Percentiles rank a stretch among this genome's conserved stretches.
These are phyloP conservation scores for Gavialis gangeticus DNA, from an alignment of 2,113 vertebrate species.

Conservation along the genomic window DNA sequence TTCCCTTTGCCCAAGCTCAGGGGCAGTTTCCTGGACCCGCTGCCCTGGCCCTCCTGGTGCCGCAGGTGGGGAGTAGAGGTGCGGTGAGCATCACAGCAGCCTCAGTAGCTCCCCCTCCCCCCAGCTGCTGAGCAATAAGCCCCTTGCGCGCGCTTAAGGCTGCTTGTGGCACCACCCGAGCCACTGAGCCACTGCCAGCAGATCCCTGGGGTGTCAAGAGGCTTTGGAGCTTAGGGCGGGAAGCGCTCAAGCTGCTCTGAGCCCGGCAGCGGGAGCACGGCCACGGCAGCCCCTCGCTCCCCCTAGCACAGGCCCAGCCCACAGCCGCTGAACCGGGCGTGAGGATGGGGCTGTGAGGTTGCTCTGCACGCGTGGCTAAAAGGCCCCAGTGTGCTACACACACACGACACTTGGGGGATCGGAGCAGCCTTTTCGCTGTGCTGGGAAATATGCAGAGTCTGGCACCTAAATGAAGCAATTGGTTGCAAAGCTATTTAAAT, in stretches of 20 bases:
- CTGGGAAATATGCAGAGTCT: neutral
- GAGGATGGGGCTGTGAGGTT: no score
- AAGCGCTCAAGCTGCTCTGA: conserved; percentile 56
- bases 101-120: no score
- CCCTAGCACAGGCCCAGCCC: neutral
- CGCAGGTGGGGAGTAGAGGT: neutral
- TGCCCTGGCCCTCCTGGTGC: no score
- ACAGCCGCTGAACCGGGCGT: no score
- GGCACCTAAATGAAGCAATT: neutral
- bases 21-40: no score
- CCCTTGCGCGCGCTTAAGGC: conserved; percentile 2
- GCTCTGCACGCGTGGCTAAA: rapidly evolving
- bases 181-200: conserved; percentile 48
- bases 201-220: conserved; percentile 43
- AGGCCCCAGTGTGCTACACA: neutral
- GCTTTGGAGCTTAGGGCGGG: conserved; percentile 59
- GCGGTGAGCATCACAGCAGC: neutral
- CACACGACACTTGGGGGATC: no score
- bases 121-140: neutral
- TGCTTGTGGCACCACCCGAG: conserved; percentile 54
- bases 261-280: neutral
- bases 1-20: no score
- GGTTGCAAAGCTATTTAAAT: neutral
- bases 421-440: neutral
- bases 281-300: neutral